Evolutionary conservation across 2,797 vertebrate species (phyloP).

Genomic region (Zalophus californianus): DNA sequence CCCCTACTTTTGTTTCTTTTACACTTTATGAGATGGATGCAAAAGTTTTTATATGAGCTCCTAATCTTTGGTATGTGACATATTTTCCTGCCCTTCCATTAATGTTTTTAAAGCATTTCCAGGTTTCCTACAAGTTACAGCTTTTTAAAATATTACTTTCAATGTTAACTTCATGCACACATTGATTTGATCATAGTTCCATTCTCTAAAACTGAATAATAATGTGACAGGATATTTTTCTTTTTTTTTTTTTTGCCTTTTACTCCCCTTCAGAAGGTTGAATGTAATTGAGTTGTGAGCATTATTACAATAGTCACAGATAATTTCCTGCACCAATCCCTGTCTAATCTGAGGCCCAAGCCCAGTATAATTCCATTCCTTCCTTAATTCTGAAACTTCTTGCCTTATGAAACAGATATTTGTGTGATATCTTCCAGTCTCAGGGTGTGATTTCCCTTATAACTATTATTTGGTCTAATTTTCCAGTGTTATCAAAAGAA

Average conservation of each 20-base stretch:
- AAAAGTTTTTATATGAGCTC: slow-evolving; percentile 69
- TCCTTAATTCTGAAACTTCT: slow-evolving; percentile 53
- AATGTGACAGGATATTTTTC: background rate
- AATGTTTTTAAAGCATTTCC: slow-evolving; percentile 69
- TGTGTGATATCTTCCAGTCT: background rate
- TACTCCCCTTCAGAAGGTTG: slow-evolving; percentile 36
- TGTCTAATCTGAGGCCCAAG: slow-evolving; percentile 1
- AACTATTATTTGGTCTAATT: background rate
- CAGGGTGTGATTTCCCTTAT: background rate
- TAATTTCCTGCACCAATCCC: slow-evolving; percentile 20
- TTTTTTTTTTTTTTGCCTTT: background rate
- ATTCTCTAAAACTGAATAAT: slow-evolving; percentile 60
- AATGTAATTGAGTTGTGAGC: slow-evolving; percentile 23
- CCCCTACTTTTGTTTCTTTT: slow-evolving; percentile 62
- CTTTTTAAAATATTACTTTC: slow-evolving; percentile 67
- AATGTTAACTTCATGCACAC: slow-evolving; percentile 58
- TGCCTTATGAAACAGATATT: background rate
- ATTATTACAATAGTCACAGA: slow-evolving; percentile 23
- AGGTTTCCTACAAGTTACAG: slow-evolving; percentile 52
- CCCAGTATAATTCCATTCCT: slow-evolving; percentile 5
- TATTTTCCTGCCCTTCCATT: slow-evolving; percentile 65
- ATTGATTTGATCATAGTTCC: slow-evolving; percentile 62
- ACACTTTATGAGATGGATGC: slow-evolving; percentile 69
- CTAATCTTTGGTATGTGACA: slow-evolving; percentile 67
- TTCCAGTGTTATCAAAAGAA: background rate